Base-by-base conservation (phyloP, 2,888 invertebrate species). In the Creontiades dilutus region DNA sequence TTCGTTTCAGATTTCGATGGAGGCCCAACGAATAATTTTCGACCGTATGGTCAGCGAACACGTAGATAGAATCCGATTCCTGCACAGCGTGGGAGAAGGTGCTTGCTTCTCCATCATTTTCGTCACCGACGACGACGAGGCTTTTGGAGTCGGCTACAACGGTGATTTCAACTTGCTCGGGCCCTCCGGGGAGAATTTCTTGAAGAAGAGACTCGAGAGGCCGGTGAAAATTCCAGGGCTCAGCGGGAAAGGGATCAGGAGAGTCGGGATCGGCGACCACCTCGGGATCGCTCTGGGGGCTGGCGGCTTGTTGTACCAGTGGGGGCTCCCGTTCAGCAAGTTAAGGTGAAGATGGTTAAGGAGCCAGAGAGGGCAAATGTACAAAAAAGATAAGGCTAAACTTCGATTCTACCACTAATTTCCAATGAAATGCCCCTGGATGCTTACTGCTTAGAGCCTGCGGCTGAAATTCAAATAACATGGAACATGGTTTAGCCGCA, bases 161-260 rank as follows among this genome's bases (percentile, higher is more conserved):
- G 82, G 82, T 2, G 82, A 82, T 52, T 82, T 48, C 82, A 82
- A 82, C 27, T 48, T 82, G 47, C 82, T 82, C 11, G 47, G 52
- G 5, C 23, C 13, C 0, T 48, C 48, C 11, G 82, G 82, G 3
- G 82, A 82, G 52, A 47, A 82, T 19, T 82, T 82, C 80, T 82
- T 82, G 82, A 48, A 48, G 82, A 82, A 82, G 82, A 16, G 48
- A 14, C 5, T 82, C 48, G 52, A 14, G 19, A 52, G 47, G 19
- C 82, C 82, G 2, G 82, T 48, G n/a, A 82, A 82, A 27, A 52
- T 82, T n/a, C 46, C 23, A 9, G 47, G 16, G 12, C 52, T 82
- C 47, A 47, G 48, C 82, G 82, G 82, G 2, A 82, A 48, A 48
- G 52, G 52, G 7, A 82, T 82, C 52, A 48, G 27, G 27, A 5